Base-by-base conservation (phyloP, 1,140 invertebrate species). In the Drosophila sp. region DNA sequence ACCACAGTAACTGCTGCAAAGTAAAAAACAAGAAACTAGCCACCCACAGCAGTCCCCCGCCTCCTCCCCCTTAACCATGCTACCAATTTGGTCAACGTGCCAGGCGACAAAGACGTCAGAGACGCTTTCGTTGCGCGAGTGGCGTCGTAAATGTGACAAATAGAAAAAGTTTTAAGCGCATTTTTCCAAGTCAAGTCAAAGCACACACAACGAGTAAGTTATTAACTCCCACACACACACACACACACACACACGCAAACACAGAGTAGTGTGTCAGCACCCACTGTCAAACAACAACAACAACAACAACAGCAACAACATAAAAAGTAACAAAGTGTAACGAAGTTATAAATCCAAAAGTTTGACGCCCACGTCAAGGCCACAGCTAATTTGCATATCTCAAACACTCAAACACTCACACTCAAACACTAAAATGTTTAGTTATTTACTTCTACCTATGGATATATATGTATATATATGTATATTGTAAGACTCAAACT, bases 321-420 rank as follows among this genome's bases (percentile, higher is more conserved):
- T 51, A 48, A 73, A 50, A 80, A 73, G 82, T 86, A 79, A 78
- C 70, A 80, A 89, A 89, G 76, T 87, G 83, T 87, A 87, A 87
- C 83, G 65, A 87, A 87, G 83, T 87, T 87, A 83, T 81, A 89
- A 87, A 87, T 83, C 82, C 66, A 81, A 78, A 87, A 72, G 78
- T 89, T 89, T 89, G 87, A 89, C 83, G 84, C 83, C 83, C 84
- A 89, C 83, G 80, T 87, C 83, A 89, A 89, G 83, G 83, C 84
- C 83, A 69, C 53, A 83, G 77, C 77, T 83, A 89, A 89, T 89
- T 89, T 89, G 80, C 83, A 89, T 89, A 89, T 83, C 78, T 87
- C 78, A 51, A 72, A 66, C 70, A 78, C 48, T 59, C 40, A 48
- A 11, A 78, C 18, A 59, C 14, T 43, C n/a, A 66, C 70, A 78